Evolutionary conservation across 2,113 vertebrate species (phyloP).

Genomic region (Neodon shergylaensis): DNA sequence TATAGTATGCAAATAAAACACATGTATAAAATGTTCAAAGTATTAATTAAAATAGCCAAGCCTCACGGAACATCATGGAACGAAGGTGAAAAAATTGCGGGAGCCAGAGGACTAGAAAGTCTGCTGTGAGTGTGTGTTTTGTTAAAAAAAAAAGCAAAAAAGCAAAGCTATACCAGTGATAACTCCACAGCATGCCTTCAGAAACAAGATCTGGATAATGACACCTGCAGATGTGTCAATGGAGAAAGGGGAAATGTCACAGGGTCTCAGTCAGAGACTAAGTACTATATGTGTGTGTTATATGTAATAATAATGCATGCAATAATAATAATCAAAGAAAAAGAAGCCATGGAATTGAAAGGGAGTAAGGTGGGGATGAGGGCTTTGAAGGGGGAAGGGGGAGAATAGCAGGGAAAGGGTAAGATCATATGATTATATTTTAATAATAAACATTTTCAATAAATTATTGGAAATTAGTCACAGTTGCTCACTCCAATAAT

Average conservation of each 20-base stretch:
- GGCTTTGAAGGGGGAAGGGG: rapidly evolving
- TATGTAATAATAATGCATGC: background rate
- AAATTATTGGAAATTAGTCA: no score
- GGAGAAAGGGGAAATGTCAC: background rate
- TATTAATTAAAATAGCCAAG: background rate
- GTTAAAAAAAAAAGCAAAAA: background rate
- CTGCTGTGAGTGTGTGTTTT: background rate
- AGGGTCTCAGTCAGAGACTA: background rate
- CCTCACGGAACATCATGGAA: background rate
- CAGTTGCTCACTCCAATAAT: background rate
- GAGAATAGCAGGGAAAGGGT: background rate
- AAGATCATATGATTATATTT: background rate
- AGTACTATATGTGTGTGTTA: background rate
- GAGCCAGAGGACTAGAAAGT: background rate
- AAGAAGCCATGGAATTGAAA: background rate
- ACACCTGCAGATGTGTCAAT: background rate
- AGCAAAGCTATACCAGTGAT: background rate
- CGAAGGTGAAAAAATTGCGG: background rate
- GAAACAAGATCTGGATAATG: background rate
- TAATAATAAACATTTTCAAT: background rate
- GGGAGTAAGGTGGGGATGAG: no score
- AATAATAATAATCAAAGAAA: background rate
- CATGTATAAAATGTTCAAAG: background rate
- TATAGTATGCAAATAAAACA: background rate
- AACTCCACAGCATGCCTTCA: no score